Conservation (phyloP, 2,888 invertebrate species). For the Pseudococcus viburni region DNA sequence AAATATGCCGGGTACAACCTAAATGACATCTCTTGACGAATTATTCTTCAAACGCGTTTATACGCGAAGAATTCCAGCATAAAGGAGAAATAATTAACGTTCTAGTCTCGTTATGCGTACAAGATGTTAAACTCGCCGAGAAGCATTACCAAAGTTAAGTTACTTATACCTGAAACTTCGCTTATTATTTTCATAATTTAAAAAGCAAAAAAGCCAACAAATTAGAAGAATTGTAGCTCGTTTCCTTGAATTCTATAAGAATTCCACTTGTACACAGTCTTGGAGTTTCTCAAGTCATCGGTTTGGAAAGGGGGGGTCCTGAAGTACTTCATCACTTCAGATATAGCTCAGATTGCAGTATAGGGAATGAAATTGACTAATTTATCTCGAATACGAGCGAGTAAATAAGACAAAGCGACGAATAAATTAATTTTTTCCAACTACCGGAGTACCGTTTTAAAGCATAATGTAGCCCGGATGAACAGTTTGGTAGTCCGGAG, state of each 20-base stretch:
- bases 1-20: neutral
- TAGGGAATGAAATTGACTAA: neutral
- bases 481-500: neutral
- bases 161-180: neutral
- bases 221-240: neutral
- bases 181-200: neutral
- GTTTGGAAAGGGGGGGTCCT: neutral
- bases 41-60: constrained; percentile 25
- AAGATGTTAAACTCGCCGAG: no score
- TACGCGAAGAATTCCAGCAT: neutral
- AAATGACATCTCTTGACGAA: constrained; percentile 12
- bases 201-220: neutral
- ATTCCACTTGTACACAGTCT: no score
- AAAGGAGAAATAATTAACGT: neutral
- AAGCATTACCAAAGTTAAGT: no score
- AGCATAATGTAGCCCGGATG: neutral
- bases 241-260: neutral
- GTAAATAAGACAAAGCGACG: constrained; percentile 14
- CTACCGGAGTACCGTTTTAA: neutral
- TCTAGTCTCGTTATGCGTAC: neutral
- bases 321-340: neutral
- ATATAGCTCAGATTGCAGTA: neutral
- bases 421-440: constrained; percentile 30
- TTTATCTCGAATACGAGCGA: neutral
- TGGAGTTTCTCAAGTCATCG: neutral